These are phyloP conservation scores for Callorhinus ursinus DNA, from an alignment of 2,113 vertebrate species.

Conservation along the genomic window DNA sequence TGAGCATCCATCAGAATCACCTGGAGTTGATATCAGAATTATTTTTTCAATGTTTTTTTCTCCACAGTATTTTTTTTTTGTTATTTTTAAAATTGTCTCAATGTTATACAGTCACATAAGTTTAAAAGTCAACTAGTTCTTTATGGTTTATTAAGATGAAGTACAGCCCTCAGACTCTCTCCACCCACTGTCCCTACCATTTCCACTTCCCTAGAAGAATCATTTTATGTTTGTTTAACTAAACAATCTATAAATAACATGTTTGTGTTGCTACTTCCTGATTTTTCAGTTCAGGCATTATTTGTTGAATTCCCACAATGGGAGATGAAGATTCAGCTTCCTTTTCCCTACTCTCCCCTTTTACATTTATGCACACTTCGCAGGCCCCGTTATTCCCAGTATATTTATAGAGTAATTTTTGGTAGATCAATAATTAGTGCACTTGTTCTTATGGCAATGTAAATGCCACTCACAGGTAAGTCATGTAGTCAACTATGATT, in stretches of 20 bases:
- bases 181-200: not conserved
- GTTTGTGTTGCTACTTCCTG: slow-evolving; percentile 52
- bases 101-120: not conserved
- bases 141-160: not conserved
- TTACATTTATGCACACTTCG: not conserved
- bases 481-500: not conserved
- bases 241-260: not conserved
- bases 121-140: not conserved
- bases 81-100: not conserved
- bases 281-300: not conserved
- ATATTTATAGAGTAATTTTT: not conserved
- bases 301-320: not conserved
- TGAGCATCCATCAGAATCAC: not conserved
- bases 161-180: not conserved
- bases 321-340: not conserved
- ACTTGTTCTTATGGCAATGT: not conserved
- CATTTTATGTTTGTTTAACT: not conserved
- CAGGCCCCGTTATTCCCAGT: accelerated
- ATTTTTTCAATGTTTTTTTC: not conserved
- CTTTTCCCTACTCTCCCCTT: not conserved
- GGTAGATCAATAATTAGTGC: not conserved
- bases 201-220: slow-evolving; percentile 12
- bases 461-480: not conserved
- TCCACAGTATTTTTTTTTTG: not conserved
- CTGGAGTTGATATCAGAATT: not conserved